Evolutionary conservation across 1,140 invertebrate genomes (phyloP).

Genomic region (Coelopa frigida): DNA sequence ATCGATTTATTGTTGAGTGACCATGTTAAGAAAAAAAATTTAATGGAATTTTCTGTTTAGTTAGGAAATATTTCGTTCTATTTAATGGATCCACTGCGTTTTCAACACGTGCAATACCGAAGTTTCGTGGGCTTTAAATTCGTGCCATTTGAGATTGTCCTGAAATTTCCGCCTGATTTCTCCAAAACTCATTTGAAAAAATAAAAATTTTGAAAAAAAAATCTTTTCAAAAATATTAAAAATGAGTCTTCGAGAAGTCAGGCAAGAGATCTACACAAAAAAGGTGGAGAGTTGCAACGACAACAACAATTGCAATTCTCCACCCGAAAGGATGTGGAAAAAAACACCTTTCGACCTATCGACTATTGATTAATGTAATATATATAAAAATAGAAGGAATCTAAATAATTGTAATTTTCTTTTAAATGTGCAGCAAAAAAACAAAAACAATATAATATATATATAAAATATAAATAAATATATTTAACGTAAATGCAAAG

Average conservation of each 20-base stretch:
- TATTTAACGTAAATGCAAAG: background rate
- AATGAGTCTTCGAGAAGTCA: background rate
- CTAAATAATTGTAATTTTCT: background rate
- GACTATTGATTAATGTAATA: too few relatives aligned
- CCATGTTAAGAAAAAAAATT: slow-evolving; percentile 1
- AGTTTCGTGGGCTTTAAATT: background rate
- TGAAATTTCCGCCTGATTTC: background rate
- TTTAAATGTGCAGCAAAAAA: slow-evolving; percentile 4
- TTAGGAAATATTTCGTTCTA: slow-evolving; percentile 1
- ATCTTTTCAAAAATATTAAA: background rate
- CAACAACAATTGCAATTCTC: background rate
- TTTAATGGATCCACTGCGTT: slow-evolving; percentile 9
- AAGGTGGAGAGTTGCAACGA: background rate
- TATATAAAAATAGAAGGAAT: background rate
- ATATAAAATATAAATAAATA: slow-evolving; percentile 2
- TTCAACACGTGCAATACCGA: background rate
- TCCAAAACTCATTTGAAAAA: slow-evolving; percentile 2
- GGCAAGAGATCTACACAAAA: background rate
- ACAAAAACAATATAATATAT: slow-evolving; percentile 4
- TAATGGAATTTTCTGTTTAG: slow-evolving; percentile 1
- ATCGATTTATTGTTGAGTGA: background rate
- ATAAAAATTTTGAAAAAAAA: background rate
- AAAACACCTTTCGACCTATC: too few relatives aligned
- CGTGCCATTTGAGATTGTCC: background rate
- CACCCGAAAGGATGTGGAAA: slow-evolving; percentile 5